phyloP scores from a whole-genome alignment of 2,888 invertebrate genomes.

The Alviniconcha strummeri region DNA sequence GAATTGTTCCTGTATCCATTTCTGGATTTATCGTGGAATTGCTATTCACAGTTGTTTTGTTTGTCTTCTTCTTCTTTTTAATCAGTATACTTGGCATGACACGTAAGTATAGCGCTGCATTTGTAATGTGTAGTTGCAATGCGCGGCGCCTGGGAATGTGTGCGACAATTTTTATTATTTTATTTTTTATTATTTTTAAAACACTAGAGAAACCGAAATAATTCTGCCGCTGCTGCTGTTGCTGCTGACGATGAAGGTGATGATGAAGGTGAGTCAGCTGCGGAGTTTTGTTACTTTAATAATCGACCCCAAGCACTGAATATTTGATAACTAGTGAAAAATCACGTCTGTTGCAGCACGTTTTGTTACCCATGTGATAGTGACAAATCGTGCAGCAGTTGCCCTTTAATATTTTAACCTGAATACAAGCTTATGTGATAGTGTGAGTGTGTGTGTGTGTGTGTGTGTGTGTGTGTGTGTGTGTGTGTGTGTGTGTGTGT shows the following conservation, averaged over 20 bases:
- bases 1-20: not conserved
- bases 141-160: too few relatives aligned
- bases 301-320: not conserved
- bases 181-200: too few relatives aligned
- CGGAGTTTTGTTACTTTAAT: not conserved
- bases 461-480: not conserved
- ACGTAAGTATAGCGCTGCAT: too few relatives aligned
- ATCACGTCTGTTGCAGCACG: not conserved
- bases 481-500: slow-evolving; percentile 3
- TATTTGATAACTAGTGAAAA: not conserved
- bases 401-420: not conserved
- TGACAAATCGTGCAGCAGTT: not conserved
- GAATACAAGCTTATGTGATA: not conserved
- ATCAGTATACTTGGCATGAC: not conserved
- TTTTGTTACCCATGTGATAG: not conserved
- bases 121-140: too few relatives aligned
- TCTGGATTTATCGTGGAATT: not conserved
- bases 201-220: too few relatives aligned
- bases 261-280: too few relatives aligned
- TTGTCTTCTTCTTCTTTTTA: not conserved
- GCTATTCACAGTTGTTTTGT: not conserved
- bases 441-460: not conserved
- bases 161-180: too few relatives aligned
- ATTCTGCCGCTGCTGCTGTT: too few relatives aligned
- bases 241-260: too few relatives aligned